Evolutionary conservation across 2,888 invertebrate species (phyloP), one percentile per base, ranked within the genome.

Genomic region (Xylota segnis): DNA sequence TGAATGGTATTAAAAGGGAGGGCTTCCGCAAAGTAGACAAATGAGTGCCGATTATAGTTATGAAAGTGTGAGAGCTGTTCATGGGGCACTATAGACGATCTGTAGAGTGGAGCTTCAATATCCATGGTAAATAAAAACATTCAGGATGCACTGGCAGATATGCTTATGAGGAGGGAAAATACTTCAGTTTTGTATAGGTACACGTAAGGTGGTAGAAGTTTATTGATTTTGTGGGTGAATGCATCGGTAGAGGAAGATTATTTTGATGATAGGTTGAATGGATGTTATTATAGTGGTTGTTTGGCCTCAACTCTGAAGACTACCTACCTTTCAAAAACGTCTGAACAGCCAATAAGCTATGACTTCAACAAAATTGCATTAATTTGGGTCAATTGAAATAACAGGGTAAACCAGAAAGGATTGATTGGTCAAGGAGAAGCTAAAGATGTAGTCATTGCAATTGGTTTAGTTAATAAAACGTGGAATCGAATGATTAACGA

Each of bases 41-140:
- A 68, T 71, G 56, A 54, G 37, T 56, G 61, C 3, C 54, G 45
- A 71, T 70, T 56, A 37, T 14, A 12, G 54, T 63, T 78, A 71
- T 70, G 70, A 61, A 54, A 7, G 18, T 14, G 10, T 34, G 34
- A 29, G 10, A 6, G 12, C 2, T 16, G 16, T 23, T 34, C 37
- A 29, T 23, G 32, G 2, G 12, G 14, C 16, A 32, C n/a, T 71
- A 71, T 43, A n/a, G 16, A 34, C 32, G 14, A 10, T 29, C 18
- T 34, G 16, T 14, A 18, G 10, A 16, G 12, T 12, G 23, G 32
- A 50, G 12, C 7, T 14, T 27, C 47, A 32, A 47, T 14, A 16
- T 7, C 32, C 32, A 47, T 63, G 32, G 16, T 34, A 63, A 63
- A 63, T 63, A 47, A 18, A 45, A 45, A 45, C 9, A 40, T 63